phyloP scores from a whole-genome alignment of 2,888 invertebrate genomes.

The Aethes cnicana region DNA sequence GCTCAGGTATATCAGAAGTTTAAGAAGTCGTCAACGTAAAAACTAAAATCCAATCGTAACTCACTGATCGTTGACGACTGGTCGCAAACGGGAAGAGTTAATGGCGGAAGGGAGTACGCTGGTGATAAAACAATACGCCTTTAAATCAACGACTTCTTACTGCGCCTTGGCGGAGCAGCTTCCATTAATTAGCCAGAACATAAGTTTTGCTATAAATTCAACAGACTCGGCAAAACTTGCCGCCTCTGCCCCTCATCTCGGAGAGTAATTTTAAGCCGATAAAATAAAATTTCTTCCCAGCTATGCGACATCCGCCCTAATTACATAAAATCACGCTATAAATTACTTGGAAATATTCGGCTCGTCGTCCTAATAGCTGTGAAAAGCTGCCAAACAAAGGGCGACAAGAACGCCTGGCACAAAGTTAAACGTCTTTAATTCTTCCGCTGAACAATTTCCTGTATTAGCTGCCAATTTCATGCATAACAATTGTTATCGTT shows the following conservation, averaged over 20 bases:
- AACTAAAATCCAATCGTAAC: too few species aligned
- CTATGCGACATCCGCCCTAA: conserved; percentile 66
- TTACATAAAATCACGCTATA: conserved; percentile 72
- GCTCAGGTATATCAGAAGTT: too few species aligned
- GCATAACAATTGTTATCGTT: conserved; percentile 57
- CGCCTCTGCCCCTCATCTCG: conserved; percentile 68
- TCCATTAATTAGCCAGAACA: conserved; percentile 78
- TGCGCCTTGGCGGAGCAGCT: conserved; percentile 65
- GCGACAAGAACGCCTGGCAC: conserved; percentile 56
- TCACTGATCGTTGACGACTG: neutral
- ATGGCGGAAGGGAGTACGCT: conserved; percentile 33
- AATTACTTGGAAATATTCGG: conserved; percentile 68
- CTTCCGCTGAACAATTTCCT: conserved; percentile 59
- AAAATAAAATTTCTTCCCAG: conserved; percentile 74
- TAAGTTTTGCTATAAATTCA: conserved; percentile 80
- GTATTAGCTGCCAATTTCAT: conserved; percentile 62
- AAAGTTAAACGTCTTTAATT: conserved; percentile 64
- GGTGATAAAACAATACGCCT: conserved; percentile 62
- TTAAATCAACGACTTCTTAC: conserved; percentile 63
- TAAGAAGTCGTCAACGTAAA: too few species aligned
- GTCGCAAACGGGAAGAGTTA: conserved; percentile 23
- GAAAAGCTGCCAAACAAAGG: conserved; percentile 67
- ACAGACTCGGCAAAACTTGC: conserved; percentile 68
- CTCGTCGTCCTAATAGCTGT: conserved; percentile 56
- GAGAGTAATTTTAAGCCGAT: conserved; percentile 75